Percentiles rank a stretch among this genome's conserved stretches.
phyloP scores from a whole-genome alignment of 1,140 invertebrate species.

The Lanistes nyassanus region DNA sequence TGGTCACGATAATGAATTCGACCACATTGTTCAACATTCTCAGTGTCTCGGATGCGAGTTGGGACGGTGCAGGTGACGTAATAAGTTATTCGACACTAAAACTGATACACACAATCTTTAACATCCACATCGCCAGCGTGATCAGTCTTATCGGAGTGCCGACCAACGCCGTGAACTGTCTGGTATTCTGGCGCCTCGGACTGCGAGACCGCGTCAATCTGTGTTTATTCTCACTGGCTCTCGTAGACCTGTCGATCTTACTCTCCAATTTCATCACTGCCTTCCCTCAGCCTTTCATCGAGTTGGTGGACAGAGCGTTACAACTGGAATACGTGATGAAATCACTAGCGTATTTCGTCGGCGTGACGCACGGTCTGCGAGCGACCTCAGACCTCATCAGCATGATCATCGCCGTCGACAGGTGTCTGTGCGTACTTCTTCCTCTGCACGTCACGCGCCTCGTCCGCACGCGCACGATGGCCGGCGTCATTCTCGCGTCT shows the following conservation, averaged over 20 bases:
- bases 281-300: neutral
- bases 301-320: too few species aligned
- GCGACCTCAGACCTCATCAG: neutral
- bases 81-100: too few species aligned
- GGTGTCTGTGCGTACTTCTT: slow-evolving; percentile 3
- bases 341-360: neutral
- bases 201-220: slow-evolving; percentile 4
- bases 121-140: too few species aligned
- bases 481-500: neutral
- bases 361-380: too few species aligned
- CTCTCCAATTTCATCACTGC: neutral
- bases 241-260: neutral
- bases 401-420: neutral
- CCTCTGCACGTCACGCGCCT: neutral
- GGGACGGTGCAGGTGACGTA: too few species aligned
- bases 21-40: too few species aligned
- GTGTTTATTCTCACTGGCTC: neutral
- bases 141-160: neutral
- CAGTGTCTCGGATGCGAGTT: too few species aligned
- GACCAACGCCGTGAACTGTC: slow-evolving; percentile 9
- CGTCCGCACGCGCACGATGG: neutral
- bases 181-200: neutral
- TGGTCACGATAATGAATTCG: too few species aligned
- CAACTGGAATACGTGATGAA: neutral
- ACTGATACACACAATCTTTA: too few species aligned